phyloP scores from a whole-genome alignment of 2,797 vertebrate species.

The Sebastes itinus region DNA sequence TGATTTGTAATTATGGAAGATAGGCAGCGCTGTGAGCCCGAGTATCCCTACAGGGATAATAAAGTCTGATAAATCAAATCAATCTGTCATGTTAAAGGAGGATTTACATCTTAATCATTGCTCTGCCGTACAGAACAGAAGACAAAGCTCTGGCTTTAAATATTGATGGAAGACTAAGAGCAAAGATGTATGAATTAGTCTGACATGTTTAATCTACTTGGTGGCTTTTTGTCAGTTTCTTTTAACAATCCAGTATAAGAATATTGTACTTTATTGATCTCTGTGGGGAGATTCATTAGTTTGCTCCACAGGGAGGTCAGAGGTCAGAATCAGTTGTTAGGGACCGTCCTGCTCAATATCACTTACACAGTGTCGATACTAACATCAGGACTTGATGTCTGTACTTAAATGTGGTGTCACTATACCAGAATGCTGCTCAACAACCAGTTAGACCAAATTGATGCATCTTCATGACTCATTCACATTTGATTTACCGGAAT shows the following conservation, averaged over 20 bases:
- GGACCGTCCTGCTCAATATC: conserved; percentile 32
- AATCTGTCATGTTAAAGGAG: conserved; percentile 24
- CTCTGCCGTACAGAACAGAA: background rate
- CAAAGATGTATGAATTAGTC: background rate
- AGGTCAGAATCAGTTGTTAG: conserved; percentile 42
- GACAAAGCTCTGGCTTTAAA: conserved; percentile 16
- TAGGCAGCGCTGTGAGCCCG: background rate
- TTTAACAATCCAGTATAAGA: background rate
- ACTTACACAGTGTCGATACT: conserved; percentile 21
- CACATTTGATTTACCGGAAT: background rate
- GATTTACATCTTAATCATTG: conserved; percentile 39
- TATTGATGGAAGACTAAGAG: conserved; percentile 20
- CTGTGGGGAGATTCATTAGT: conserved; percentile 19
- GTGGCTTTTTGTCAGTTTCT: background rate
- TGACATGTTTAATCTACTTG: conserved; percentile 45
- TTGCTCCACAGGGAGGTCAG: conserved; percentile 32
- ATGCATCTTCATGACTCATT: background rate
- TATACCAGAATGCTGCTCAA: background rate
- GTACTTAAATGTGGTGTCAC: background rate
- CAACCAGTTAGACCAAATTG: background rate
- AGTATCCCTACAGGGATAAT: conserved; percentile 12
- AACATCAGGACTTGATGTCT: background rate
- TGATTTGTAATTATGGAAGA: conserved; percentile 27
- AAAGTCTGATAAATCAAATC: conserved; percentile 8
- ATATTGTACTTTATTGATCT: conserved; percentile 42